Evolutionary conservation across 2,113 vertebrate species (phyloP).

Genomic region (Rhizomys pruinosus): DNA sequence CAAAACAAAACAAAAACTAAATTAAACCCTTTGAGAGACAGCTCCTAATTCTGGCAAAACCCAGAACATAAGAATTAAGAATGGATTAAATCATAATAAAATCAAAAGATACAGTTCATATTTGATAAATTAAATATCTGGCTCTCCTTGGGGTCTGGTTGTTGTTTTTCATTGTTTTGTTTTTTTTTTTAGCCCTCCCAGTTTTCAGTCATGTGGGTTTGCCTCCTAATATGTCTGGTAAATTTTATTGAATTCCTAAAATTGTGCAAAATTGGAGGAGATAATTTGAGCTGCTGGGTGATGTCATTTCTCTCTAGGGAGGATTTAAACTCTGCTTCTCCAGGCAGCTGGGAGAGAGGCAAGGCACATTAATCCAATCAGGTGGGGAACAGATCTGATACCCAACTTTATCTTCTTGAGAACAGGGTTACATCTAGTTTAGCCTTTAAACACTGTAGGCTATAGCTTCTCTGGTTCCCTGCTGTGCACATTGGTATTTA

Average conservation of each 20-base stretch:
- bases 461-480: background rate
- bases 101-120: conserved; percentile 31
- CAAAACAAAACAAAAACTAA: conserved; percentile 3
- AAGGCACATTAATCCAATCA: conserved; percentile 60
- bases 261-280: conserved; percentile 61
- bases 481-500: background rate
- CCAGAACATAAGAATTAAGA: conserved; percentile 34
- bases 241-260: conserved; percentile 71
- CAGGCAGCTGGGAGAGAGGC: conserved; percentile 45
- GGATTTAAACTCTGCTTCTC: conserved; percentile 67
- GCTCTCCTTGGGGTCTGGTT: conserved; percentile 33
- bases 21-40: background rate
- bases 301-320: conserved; percentile 74
- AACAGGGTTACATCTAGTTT: background rate
- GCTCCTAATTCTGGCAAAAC: conserved; percentile 44
- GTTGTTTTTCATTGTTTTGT: background rate
- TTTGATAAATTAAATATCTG: conserved; percentile 28
- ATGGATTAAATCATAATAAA: conserved; percentile 26
- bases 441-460: background rate
- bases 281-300: conserved; percentile 68
- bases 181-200: conserved; percentile 15
- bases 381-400: conserved; percentile 4
- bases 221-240: conserved; percentile 60
- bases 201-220: conserved; percentile 59
- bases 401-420: conserved; percentile 28